Base-by-base conservation (phyloP, 2,888 invertebrate genomes). In the Daptonema setosum region DNA sequence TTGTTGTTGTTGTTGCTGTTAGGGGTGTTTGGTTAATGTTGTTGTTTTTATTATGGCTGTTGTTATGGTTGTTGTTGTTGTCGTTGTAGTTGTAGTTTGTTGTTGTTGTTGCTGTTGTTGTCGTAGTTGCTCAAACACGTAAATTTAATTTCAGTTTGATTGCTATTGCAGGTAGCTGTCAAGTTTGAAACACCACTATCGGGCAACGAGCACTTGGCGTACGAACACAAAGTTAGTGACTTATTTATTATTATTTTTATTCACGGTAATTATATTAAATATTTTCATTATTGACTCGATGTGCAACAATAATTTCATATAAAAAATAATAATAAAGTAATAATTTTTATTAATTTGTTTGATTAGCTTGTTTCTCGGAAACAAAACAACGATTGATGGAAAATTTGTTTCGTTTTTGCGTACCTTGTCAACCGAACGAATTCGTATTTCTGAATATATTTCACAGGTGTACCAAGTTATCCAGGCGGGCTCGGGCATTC, bases 141-240 rank as follows among this genome's bases (percentile, higher is more conserved):
- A n/a, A n/a, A n/a, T n/a, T n/a, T n/a, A n/a, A n/a, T n/a, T n/a
- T n/a, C n/a, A n/a, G n/a, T n/a, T n/a, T n/a, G n/a, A n/a, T n/a
- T n/a, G n/a, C n/a, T n/a, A n/a, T 45, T 45, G 17, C 57, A 60
- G 17, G 65, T 65, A n/a, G 65, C 65, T 26, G 60, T 64, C 35
- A 64, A 64, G 52, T 64, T 65, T 54, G 65, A 65, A 51, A 58
- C 60, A 25, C 50, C 50, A 2, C 24, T 50, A 11, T 14, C 14
- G 5, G 52, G 56, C 20, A 57, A 62, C 52, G 60, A 60, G 41
- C 65, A 64, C 43, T 51, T 64, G 52, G 57, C 58, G 29, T 62
- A 65, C 57, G 64, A 64, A 54, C 60, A 60, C 57, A 61, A 63
- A 30, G 64, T 65, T n/a, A 41, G 11, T 41, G 41, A 11, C 41